Evolutionary conservation across 2,113 vertebrate genomes (phyloP), one percentile per base, ranked within the genome.

Genomic region (Sceloporus tristichus): DNA sequence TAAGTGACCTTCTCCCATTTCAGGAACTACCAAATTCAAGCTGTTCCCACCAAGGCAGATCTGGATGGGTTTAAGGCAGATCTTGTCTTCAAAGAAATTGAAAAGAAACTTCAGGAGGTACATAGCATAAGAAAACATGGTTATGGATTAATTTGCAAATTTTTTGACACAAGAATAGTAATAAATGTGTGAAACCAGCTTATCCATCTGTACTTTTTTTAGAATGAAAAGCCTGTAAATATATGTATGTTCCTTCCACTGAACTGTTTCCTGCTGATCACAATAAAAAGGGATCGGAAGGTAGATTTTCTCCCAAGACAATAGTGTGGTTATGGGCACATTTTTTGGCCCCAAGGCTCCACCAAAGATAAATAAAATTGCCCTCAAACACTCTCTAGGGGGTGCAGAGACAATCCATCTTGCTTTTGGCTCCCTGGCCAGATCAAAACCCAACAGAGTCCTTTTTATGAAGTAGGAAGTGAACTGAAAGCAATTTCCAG

Each of bases 31-130:
- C 92, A 88, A 2, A 88, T 99, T 38, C 85, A 88, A 0, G 97
- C 98, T 53, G 93, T 95, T 74, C 96, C 96, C 80, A 97, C 97
- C 91, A 97, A 96, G 1, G 96, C 98, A 66, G 89, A 89, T 74
- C 86, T 96, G 73, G 97, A 98, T 86, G 97, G 95, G 27, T 99
- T 99, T 93, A 99, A 99, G 95, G 94, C 97, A 34, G 89, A 97
- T 40, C 68, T 97, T 1, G 95, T 99, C 90, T 99, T 99, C 94
- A 98, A 97, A 89, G 98, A 99, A 94, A 98, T 99, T 21, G 98
- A 98, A 92, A 99, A 98, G 95, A 98, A 88, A 86, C 96, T 99
- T 13, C 84, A 98, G 91, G 95, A 99, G 98, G 99, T 99, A 96
- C 77, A 90, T 85, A 34, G 86, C 56, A 81, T 86, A 23, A 75